Percentiles rank a stretch among this genome's conserved stretches.
phyloP scores from a whole-genome alignment of 2,113 vertebrate species.

The Furnarius figulus region DNA sequence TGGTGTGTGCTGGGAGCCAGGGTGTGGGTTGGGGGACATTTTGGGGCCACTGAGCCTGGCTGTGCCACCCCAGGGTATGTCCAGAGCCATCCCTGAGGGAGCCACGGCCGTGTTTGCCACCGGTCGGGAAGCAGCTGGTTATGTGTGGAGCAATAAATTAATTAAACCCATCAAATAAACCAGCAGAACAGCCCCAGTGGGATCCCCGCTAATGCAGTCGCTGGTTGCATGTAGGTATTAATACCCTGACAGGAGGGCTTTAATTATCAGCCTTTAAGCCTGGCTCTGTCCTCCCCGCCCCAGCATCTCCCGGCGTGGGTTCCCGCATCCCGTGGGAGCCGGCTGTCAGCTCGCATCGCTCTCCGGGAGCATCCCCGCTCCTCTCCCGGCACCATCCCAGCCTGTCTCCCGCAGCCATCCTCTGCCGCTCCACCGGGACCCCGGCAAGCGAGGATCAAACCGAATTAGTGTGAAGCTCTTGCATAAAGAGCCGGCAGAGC shows the following conservation, averaged over 20 bases:
- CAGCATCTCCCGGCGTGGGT: not conserved
- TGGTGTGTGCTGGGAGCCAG: fast-evolving
- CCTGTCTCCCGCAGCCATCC: not conserved
- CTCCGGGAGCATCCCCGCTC: not conserved
- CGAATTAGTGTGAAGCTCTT: not conserved
- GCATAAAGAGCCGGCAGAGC: not conserved
- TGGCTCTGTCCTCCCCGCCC: not conserved
- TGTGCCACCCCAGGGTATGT: fast-evolving
- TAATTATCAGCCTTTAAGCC: not conserved
- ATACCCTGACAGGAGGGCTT: slow-evolving; percentile 15
- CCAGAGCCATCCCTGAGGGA: not conserved
- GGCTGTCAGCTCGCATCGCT: not conserved
- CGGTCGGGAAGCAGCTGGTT: not conserved
- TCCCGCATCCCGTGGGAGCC: not conserved
- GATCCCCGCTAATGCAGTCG: not conserved
- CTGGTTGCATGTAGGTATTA: not conserved
- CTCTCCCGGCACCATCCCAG: not conserved
- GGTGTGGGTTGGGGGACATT: fast-evolving
- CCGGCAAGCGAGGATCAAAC: not conserved
- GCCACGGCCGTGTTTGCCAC: fast-evolving
- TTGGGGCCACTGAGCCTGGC: fast-evolving
- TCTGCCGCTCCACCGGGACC: fast-evolving
- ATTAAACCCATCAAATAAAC: slow-evolving; percentile 43
- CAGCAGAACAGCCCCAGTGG: not conserved
- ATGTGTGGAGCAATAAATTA: not conserved